These are phyloP conservation scores for Oppia nitens DNA, from an alignment of 1,140 invertebrate genomes.

Conservation along the genomic window DNA sequence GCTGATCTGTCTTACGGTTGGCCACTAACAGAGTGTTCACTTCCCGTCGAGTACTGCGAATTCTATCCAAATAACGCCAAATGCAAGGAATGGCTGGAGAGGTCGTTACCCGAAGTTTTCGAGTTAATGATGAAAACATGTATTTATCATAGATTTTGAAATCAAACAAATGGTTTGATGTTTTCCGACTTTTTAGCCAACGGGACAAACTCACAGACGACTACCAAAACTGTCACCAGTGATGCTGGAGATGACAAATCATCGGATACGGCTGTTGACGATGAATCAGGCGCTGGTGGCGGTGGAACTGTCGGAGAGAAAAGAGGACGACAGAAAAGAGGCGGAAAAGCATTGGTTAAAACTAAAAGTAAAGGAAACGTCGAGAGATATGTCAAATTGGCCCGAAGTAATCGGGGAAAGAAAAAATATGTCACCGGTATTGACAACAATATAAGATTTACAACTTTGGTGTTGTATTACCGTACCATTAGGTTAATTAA, in stretches of 20 bases:
- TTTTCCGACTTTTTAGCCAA: neutral
- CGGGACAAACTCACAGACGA: too few species aligned
- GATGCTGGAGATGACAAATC: neutral
- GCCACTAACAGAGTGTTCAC: slow-evolving; percentile 22
- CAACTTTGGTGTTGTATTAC: neutral
- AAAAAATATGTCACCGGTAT: slow-evolving; percentile 83
- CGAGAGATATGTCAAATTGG: slow-evolving; percentile 56
- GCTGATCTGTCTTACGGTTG: slow-evolving; percentile 2
- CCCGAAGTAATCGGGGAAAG: slow-evolving; percentile 82
- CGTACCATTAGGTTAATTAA: neutral
- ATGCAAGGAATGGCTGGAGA: slow-evolving; percentile 90
- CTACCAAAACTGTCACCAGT: neutral
- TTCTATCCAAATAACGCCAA: slow-evolving; percentile 94
- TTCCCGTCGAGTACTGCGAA: slow-evolving; percentile 70
- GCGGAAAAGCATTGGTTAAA: slow-evolving; percentile 73
- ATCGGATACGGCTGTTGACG: slow-evolving; percentile 25
- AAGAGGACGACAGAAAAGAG: slow-evolving; percentile 78
- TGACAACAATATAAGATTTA: neutral
- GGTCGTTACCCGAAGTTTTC: slow-evolving; percentile 80
- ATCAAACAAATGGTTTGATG: neutral
- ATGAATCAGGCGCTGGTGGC: slow-evolving; percentile 40
- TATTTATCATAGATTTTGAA: slow-evolving; percentile 1
- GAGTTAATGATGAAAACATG: slow-evolving; percentile 52
- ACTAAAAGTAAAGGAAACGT: slow-evolving; percentile 64
- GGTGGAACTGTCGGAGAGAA: slow-evolving; percentile 58